These are phyloP conservation scores for Aspiorhynchus laticeps DNA, from an alignment of 2,113 vertebrate genomes.

Conservation along the genomic window DNA sequence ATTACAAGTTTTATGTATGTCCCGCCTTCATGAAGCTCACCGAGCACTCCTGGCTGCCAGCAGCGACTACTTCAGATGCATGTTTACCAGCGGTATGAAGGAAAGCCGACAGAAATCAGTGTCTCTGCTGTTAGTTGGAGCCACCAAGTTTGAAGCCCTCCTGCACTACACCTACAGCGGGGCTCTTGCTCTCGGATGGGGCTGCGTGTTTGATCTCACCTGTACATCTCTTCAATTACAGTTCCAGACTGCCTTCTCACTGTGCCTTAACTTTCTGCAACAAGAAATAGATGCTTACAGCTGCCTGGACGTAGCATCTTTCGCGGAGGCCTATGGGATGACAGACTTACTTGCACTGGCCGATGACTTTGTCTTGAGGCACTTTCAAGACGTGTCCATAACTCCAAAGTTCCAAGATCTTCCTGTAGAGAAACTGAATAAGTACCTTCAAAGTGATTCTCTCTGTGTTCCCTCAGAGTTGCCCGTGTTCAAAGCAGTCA, in stretches of 20 bases:
- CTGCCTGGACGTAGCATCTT: conserved; percentile 78
- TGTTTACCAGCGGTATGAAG: conserved; percentile 88
- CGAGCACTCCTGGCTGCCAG: conserved; percentile 83
- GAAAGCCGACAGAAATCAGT: conserved; percentile 77
- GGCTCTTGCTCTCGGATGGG: conserved; percentile 77
- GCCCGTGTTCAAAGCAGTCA: conserved; percentile 81
- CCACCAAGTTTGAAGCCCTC: conserved; percentile 78
- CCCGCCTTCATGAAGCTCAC: conserved; percentile 77
- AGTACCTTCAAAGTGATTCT: conserved; percentile 76
- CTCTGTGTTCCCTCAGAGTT: conserved; percentile 84
- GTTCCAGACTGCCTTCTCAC: conserved; percentile 78
- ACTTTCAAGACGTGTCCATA: conserved; percentile 79
- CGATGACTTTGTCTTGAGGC: conserved; percentile 79
- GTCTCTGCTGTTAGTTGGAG: conserved; percentile 70
- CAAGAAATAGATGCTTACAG: conserved; percentile 75
- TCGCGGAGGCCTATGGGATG: conserved; percentile 79
- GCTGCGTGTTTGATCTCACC: conserved; percentile 77
- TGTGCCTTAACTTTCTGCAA: conserved; percentile 82
- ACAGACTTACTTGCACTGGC: conserved; percentile 71
- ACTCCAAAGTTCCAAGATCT: conserved; percentile 83
- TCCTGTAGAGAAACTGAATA: conserved; percentile 74
- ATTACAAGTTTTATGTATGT: background rate
- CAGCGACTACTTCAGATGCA: conserved; percentile 87
- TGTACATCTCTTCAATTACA: conserved; percentile 85
- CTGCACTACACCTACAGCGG: conserved; percentile 84